Evolutionary conservation across 2,113 vertebrate genomes (phyloP).

Genomic region (Falco punctatus): DNA sequence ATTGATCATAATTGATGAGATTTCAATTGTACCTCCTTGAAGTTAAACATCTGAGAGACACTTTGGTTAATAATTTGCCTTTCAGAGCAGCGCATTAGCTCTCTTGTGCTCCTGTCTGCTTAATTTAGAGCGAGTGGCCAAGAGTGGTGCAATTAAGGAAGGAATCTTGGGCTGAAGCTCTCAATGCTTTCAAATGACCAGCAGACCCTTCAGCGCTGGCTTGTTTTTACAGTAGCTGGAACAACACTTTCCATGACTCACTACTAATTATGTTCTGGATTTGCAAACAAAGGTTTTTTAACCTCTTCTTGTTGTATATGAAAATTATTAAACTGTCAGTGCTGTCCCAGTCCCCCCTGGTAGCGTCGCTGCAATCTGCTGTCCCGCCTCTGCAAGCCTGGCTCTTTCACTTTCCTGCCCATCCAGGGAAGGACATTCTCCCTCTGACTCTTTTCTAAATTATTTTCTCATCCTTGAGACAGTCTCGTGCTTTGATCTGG

Average conservation of each 20-base stretch:
- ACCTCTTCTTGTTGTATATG: neutral
- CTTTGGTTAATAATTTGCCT: slow-evolving; percentile 36
- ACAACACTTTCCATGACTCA: neutral
- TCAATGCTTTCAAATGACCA: neutral
- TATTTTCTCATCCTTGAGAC: neutral
- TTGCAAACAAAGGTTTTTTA: slow-evolving; percentile 15
- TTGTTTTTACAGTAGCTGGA: slow-evolving; percentile 16
- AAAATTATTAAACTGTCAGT: neutral
- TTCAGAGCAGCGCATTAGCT: slow-evolving; percentile 27
- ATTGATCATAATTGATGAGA: neutral
- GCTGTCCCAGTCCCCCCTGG: neutral
- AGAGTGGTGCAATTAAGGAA: slow-evolving; percentile 48
- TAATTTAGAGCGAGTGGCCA: neutral
- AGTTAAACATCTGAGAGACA: slow-evolving; percentile 44
- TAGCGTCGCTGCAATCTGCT: neutral
- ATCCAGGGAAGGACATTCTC: neutral
- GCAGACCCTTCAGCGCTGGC: neutral
- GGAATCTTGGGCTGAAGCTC: slow-evolving; percentile 29
- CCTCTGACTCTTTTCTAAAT: neutral
- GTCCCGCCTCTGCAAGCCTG: neutral
- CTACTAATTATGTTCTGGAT: neutral
- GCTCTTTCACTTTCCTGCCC: neutral
- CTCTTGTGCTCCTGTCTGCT: slow-evolving; percentile 21
- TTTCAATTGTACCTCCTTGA: slow-evolving; percentile 13
- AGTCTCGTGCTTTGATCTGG: neutral